These are phyloP conservation scores for Oscheius onirici DNA, from an alignment of 2,888 invertebrate species.

Conservation along the genomic window DNA sequence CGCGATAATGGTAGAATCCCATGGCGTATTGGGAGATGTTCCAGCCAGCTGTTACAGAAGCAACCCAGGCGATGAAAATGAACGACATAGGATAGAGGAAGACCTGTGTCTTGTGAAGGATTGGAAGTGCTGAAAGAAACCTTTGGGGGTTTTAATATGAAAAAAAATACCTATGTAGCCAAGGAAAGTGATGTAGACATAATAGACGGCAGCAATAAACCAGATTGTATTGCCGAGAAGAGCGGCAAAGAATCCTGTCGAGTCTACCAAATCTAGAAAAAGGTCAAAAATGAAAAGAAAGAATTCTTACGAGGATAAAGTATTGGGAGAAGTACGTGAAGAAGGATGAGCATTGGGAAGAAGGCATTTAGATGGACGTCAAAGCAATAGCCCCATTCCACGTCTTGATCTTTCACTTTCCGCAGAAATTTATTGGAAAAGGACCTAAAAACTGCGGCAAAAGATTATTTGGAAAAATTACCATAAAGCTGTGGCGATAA, in stretches of 20 bases:
- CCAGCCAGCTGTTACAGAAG: conserved; percentile 82
- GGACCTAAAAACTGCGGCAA: conserved; percentile 34
- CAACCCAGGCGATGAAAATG: conserved; percentile 82
- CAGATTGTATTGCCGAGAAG: conserved; percentile 91
- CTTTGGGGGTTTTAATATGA: background rate
- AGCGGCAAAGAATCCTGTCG: conserved; percentile 82
- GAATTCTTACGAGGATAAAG: conserved; percentile 79
- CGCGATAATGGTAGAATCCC: conserved; percentile 67
- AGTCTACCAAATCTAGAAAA: conserved; percentile 81
- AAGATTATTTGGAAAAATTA: conserved; percentile 69
- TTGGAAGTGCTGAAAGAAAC: conserved; percentile 84
- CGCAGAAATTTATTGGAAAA: conserved; percentile 76
- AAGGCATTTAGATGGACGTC: conserved; percentile 98
- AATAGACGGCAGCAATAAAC: conserved; percentile 89
- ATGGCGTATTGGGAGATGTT: conserved; percentile 78
- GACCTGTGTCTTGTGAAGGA: conserved; percentile 84
- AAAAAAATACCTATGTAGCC: conserved; percentile 85
- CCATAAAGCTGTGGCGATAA: conserved; percentile 90
- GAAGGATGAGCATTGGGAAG: conserved; percentile 91
- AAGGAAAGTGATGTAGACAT: conserved; percentile 94
- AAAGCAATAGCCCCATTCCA: conserved; percentile 98
- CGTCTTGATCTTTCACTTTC: conserved; percentile 79
- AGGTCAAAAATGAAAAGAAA: background rate
- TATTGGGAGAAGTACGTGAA: conserved; percentile 90
- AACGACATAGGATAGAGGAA: conserved; percentile 86